phyloP scores from a whole-genome alignment of 2,888 invertebrate genomes.

The Synanthedon tipuliformis region DNA sequence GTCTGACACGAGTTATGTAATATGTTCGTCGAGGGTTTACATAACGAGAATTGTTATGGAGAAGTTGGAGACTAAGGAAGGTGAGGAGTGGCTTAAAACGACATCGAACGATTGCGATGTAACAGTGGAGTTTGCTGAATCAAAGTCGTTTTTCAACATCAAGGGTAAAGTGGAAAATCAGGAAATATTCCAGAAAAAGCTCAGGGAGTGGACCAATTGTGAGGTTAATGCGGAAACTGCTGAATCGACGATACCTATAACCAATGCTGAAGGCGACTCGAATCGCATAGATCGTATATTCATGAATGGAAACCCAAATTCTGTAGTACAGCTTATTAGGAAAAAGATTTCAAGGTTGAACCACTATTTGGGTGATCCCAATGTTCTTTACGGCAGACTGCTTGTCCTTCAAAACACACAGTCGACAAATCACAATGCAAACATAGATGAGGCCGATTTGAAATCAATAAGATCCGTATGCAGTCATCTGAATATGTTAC shows the following conservation, averaged over 20 bases:
- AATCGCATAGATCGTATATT: neutral
- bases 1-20: conserved; percentile 49
- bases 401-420: conserved; percentile 50
- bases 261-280: neutral
- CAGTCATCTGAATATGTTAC: conserved; percentile 67
- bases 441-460: conserved; percentile 36
- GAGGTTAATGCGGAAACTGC: conserved; percentile 9
- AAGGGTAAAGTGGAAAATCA: conserved; percentile 61
- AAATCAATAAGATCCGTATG: conserved; percentile 52
- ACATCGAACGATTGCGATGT: conserved; percentile 37
- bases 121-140: conserved; percentile 40
- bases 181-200: conserved; percentile 58
- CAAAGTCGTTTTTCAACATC: conserved; percentile 49
- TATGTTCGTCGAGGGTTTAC: conserved; percentile 60
- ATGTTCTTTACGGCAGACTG: conserved; percentile 49
- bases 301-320: conserved; percentile 32
- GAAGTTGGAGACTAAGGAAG: conserved; percentile 54
- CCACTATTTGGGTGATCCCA: conserved; percentile 63
- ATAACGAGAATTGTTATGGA: conserved; percentile 56
- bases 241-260: neutral
- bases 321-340: conserved; percentile 33
- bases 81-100: conserved; percentile 50
- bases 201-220: conserved; percentile 44
- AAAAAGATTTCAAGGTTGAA: conserved; percentile 45
- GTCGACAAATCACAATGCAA: conserved; percentile 42